These are phyloP conservation scores for Melanotaenia duboulayi DNA, from an alignment of 2,113 vertebrate genomes.

Conservation along the genomic window DNA sequence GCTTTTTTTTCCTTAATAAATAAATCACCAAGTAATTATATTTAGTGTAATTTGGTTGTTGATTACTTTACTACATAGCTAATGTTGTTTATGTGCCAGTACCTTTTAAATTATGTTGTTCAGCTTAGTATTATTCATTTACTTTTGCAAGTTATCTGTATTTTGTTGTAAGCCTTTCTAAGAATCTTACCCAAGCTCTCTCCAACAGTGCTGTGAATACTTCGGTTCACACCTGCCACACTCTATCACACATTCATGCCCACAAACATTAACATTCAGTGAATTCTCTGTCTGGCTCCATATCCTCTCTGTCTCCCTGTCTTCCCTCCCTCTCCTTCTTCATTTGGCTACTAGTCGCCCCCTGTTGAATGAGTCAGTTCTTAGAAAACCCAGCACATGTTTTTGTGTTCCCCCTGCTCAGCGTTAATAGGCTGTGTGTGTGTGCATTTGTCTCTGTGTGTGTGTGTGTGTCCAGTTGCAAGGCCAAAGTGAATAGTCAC, in stretches of 20 bases:
- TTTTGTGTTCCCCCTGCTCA: conserved; percentile 45
- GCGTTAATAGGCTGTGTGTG: conserved; percentile 17
- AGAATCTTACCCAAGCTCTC: not conserved
- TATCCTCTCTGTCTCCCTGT: not conserved
- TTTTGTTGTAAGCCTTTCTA: not conserved
- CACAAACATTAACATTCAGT: not conserved
- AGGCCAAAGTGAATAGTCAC: conserved; percentile 27
- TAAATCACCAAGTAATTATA: too few relatives aligned
- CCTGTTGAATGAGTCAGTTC: conserved; percentile 60
- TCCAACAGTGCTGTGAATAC: not conserved
- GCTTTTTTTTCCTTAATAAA: too few relatives aligned
- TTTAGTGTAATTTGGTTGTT: too few relatives aligned
- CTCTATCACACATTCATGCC: not conserved
- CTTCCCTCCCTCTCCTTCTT: conserved; percentile 3
- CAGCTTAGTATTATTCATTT: not conserved
- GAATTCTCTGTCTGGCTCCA: conserved; percentile 1
- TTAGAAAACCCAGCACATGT: conserved; percentile 67
- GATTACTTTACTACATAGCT: too few relatives aligned
- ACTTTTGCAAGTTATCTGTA: not conserved
- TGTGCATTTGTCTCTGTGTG: conserved; percentile 11
- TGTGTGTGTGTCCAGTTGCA: not conserved
- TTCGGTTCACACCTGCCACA: not conserved
- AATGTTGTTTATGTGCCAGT: too few relatives aligned
- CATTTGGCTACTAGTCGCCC: conserved; percentile 26
- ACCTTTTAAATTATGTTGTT: too few relatives aligned